A percentile compares a stretch with the other conserved stretches of the same genome.
Evolutionary conservation across 2,888 invertebrate species (phyloP).

Genomic region (Drosophila nr. perissopoda): DNA sequence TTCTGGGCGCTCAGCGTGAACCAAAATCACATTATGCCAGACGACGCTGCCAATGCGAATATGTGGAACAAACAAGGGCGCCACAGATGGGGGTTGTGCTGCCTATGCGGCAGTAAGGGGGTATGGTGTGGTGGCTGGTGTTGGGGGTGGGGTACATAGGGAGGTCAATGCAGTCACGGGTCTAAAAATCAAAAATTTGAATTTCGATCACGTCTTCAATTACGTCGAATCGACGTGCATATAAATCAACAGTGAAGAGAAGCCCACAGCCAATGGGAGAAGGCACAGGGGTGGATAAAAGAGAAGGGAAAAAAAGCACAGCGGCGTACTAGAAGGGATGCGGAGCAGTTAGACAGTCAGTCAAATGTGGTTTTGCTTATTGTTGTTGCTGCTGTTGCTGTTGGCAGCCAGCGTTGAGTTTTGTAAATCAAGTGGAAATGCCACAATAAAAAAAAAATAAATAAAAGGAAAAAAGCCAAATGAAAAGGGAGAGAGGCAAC

Average conservation of each 20-base stretch:
- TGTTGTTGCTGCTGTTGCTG: conserved; percentile 40
- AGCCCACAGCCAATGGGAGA: conserved; percentile 15
- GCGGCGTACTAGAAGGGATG: neutral
- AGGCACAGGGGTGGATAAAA: neutral
- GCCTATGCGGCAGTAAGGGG: neutral
- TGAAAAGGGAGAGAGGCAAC: conserved; percentile 7
- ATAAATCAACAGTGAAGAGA: conserved; percentile 72
- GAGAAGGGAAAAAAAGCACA: neutral
- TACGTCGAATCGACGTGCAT: conserved; percentile 81
- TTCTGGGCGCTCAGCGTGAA: conserved; percentile 37
- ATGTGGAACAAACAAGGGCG: conserved; percentile 36
- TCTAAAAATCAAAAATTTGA: conserved; percentile 80
- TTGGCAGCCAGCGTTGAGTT: conserved; percentile 60
- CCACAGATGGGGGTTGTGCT: neutral
- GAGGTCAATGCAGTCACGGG: conserved; percentile 65
- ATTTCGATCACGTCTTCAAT: conserved; percentile 80
- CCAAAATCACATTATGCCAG: conserved; percentile 72
- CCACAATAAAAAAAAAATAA: conserved; percentile 45
- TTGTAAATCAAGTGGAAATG: conserved; percentile 80
- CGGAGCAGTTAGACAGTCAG: conserved; percentile 58
- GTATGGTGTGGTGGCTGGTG: no score
- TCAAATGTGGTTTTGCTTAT: conserved; percentile 73
- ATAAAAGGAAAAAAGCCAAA: conserved; percentile 11
- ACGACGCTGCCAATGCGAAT: conserved; percentile 32
- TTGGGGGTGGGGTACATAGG: neutral